phyloP scores from a whole-genome alignment of 1,140 invertebrate genomes.

The Acromyrmex echinatior region DNA sequence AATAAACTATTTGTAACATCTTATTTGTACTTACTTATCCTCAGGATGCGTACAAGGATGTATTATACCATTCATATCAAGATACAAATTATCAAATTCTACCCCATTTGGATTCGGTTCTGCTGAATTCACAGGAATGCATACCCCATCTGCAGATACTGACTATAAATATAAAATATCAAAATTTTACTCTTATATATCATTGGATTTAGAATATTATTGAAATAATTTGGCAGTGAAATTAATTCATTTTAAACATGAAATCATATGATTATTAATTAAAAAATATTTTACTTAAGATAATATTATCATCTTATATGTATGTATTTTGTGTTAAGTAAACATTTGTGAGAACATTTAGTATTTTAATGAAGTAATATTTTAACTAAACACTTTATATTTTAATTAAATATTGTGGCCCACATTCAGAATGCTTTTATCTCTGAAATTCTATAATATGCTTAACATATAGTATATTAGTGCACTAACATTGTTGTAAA shows the following conservation, averaged over 20 bases:
- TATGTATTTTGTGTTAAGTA: background rate
- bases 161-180: constrained; percentile 82
- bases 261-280: background rate
- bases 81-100: constrained; percentile 99
- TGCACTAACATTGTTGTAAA: too few relatives aligned
- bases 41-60: constrained; percentile 99
- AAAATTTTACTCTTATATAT: constrained; percentile 9
- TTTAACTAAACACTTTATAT: background rate
- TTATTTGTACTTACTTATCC: constrained; percentile 90
- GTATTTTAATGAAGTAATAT: background rate
- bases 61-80: constrained; percentile 99
- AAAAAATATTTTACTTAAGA: background rate
- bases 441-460: too few relatives aligned
- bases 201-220: background rate
- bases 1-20: background rate
- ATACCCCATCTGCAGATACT: constrained; percentile 88
- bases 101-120: constrained; percentile 98
- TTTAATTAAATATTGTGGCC: too few relatives aligned
- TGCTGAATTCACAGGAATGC: constrained; percentile 93
- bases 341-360: background rate
- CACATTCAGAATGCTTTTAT: too few relatives aligned
- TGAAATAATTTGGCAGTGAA: background rate
- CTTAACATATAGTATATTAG: too few relatives aligned
- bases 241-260: background rate
- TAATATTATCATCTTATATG: background rate